phyloP scores from a whole-genome alignment of 2,113 vertebrate genomes.

The Echinops telfairi region DNA sequence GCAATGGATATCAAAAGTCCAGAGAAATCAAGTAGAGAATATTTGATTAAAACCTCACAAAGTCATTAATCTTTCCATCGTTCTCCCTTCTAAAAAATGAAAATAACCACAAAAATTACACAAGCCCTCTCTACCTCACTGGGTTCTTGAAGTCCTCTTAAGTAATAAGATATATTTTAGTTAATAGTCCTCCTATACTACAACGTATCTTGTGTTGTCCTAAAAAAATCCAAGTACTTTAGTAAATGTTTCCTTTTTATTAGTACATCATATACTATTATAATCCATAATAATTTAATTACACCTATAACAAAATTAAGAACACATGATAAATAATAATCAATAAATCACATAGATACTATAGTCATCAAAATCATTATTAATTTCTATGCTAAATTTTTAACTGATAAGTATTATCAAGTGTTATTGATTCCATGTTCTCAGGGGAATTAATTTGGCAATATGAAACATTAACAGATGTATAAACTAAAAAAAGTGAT shows the following conservation, averaged over 20 bases:
- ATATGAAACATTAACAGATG: slow-evolving; percentile 51
- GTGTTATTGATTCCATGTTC: background rate
- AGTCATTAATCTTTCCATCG: background rate
- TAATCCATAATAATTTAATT: slow-evolving; percentile 50
- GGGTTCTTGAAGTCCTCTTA: background rate
- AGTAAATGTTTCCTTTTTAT: slow-evolving; percentile 8
- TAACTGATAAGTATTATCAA: slow-evolving; percentile 51
- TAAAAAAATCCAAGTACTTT: slow-evolving; percentile 45
- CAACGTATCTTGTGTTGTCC: background rate
- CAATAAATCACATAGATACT: background rate
- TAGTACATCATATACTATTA: background rate
- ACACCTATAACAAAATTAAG: slow-evolving; percentile 42
- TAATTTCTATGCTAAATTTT: slow-evolving; percentile 39
- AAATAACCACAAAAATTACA: background rate
- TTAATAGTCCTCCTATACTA: background rate
- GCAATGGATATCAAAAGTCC: too few species aligned
- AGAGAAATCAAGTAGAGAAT: too few species aligned
- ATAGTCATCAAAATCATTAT: slow-evolving; percentile 34
- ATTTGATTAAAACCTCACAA: too few species aligned
- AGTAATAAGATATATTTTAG: background rate
- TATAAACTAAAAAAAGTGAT: slow-evolving; percentile 44
- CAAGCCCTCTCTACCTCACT: background rate
- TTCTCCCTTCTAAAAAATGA: slow-evolving; percentile 38
- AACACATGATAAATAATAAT: background rate
- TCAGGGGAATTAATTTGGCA: background rate